Evolutionary conservation across 2,888 invertebrate genomes (phyloP), one percentile per base, ranked within the genome.

Genomic region (Magallana nippona): DNA sequence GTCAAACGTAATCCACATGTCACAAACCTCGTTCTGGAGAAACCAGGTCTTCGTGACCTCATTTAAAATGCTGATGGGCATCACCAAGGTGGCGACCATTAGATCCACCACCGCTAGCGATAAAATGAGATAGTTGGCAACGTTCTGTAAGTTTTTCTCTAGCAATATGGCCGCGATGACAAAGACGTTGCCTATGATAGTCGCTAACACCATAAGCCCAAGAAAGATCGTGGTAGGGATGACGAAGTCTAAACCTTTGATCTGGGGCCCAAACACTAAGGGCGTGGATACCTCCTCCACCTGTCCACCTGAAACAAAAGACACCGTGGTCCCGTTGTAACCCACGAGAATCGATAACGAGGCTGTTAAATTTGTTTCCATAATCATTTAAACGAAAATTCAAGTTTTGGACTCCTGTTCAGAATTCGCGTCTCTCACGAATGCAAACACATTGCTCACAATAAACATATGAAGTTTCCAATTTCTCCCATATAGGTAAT

Each of bases 1-100:
- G 95, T 99, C 99, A 91, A 98, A 97, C 71, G 97, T 97, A 60
- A 98, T 98, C 98, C 98, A 99, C 96, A 98, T 97, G 95, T 98
- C 98, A 94, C 99, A 98, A 17, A 94, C 86, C 93, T 97, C 97
- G 71, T 97, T 97, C 55, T 98, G 98, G 93, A 98, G 95, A 92
- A 97, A 97, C 98, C 98, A 98, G 19, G 91, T 88, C 80, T 92
- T 91, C 78, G 91, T 93, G 57, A 95, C 92, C 82, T 95, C 94
- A 78, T 93, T 92, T 83, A 95, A 93, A 11, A 94, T 94, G 71
- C 94, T 94, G 10, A 95, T 91, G 2, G 95, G 95, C 92, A 95
- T 95, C 55, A 95, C 98, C 82, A 99, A 96, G 92, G 98, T 98
- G 58, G 98, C 98, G 86, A 99, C 99, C 96, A 99, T 97, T 84